These are phyloP conservation scores for Heliconius aoede DNA, from an alignment of 2,888 invertebrate genomes.

Conservation along the genomic window DNA sequence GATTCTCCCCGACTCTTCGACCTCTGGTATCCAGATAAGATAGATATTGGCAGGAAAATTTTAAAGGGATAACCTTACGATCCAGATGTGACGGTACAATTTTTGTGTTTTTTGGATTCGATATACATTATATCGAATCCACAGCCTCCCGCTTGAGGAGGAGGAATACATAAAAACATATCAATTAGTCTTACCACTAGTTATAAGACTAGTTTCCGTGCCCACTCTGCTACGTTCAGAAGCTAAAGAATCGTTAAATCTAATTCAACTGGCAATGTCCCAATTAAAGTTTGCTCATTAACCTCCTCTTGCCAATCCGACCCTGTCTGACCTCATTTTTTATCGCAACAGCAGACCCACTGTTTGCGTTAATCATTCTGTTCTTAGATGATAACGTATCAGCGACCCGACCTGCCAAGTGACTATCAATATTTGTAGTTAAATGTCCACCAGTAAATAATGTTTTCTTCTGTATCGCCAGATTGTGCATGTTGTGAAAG, in stretches of 20 bases:
- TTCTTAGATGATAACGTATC: slow-evolving; percentile 26
- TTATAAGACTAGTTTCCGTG: too few species aligned
- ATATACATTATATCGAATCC: too few species aligned
- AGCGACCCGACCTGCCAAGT: slow-evolving; percentile 25
- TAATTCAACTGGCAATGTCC: slow-evolving; percentile 1
- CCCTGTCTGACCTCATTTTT: slow-evolving; percentile 38
- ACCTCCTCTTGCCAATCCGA: slow-evolving; percentile 28
- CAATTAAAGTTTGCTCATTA: slow-evolving; percentile 37
- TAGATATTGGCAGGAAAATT: not conserved
- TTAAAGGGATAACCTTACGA: too few species aligned
- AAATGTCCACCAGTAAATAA: slow-evolving; percentile 29
- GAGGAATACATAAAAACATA: too few species aligned
- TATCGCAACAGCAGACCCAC: slow-evolving; percentile 32
- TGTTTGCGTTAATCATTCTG: slow-evolving; percentile 29
- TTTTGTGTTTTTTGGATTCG: too few species aligned
- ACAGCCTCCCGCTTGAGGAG: too few species aligned
- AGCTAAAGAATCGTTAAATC: not conserved
- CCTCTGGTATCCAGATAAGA: not conserved
- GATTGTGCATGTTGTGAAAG: slow-evolving; percentile 39
- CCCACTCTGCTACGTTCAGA: too few species aligned
- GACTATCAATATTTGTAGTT: slow-evolving; percentile 39
- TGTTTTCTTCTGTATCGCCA: slow-evolving; percentile 36
- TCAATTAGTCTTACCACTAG: too few species aligned
- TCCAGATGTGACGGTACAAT: too few species aligned
- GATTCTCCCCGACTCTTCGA: too few species aligned